Percentiles rank a stretch among this genome's conserved stretches.
Evolutionary conservation across 2,797 vertebrate species (phyloP).

Genomic region (Hybognathus amarus): DNA sequence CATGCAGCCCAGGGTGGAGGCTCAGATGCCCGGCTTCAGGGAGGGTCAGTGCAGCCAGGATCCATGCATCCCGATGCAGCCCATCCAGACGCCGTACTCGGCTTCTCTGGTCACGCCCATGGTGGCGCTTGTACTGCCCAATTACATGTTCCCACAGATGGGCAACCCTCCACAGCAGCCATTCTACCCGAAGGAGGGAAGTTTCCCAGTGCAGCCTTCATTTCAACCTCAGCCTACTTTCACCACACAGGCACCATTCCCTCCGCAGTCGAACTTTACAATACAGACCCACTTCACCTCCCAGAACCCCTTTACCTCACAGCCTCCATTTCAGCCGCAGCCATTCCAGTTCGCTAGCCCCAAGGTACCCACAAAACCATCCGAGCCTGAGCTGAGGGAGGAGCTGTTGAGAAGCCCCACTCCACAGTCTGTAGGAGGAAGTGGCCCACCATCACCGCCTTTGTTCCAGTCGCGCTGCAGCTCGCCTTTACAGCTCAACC

Average conservation of each 20-base stretch:
- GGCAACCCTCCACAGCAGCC: constrained; percentile 65
- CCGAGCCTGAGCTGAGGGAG: constrained; percentile 62
- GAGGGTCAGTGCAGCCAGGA: constrained; percentile 71
- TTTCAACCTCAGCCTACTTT: constrained; percentile 66
- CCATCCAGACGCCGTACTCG: constrained; percentile 69
- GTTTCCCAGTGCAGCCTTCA: constrained; percentile 60
- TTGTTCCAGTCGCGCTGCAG: constrained; percentile 93
- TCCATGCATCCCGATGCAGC: constrained; percentile 71
- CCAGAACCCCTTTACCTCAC: constrained; percentile 68
- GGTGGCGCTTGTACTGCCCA: constrained; percentile 87
- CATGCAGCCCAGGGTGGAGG: constrained; percentile 64
- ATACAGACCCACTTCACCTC: constrained; percentile 71
- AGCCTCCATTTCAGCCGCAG: constrained; percentile 64
- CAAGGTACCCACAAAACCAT: constrained; percentile 70
- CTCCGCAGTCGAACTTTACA: constrained; percentile 59
- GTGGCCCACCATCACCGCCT: constrained; percentile 78
- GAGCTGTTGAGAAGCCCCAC: constrained; percentile 80
- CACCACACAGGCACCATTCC: constrained; percentile 70
- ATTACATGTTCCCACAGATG: constrained; percentile 80
- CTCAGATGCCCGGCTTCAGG: constrained; percentile 69
- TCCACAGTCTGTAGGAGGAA: constrained; percentile 71
- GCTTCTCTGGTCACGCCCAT: constrained; percentile 83
- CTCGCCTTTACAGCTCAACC: constrained; percentile 90
- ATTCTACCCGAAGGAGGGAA: constrained; percentile 66
- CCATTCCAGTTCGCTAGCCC: constrained; percentile 72